Evolutionary conservation across 2,113 vertebrate species (phyloP), one percentile per base, ranked within the genome.

Genomic region (Mobula hypostoma): DNA sequence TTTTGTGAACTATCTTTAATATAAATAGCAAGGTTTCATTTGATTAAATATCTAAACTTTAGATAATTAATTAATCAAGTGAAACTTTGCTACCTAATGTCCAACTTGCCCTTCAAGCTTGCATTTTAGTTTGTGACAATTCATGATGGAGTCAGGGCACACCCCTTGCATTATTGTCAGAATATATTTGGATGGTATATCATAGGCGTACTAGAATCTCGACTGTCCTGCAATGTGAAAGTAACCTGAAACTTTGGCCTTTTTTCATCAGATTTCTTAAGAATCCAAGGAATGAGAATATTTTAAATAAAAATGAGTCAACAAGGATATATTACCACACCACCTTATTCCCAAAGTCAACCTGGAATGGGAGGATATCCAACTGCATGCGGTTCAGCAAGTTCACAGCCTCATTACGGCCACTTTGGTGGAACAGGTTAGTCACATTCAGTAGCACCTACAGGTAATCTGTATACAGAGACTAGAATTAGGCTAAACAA

Each of bases 311-410:
- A 95, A 94, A 99, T 99, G 99, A 99, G 98, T 97, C 98, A 99
- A 95, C 98, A 98, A 95, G 98, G 98, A 95, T 99, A 98, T 95
- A 98, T 99, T 94, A 97, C 98, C 94, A 95, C 98, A 94, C 98
- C 99, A 92, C 97, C 98, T 0, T 99, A 98, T 96, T 98, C 98
- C 87, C 98, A 99, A 80, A 96, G 98, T 77, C 98, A 98, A 95
- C 96, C 98, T n/a, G 98, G 97, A 95, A 97, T 98, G 95, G 98
- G 97, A 94, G 96, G 97, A 27, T 98, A 98, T 96, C 96, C 97
- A 94, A 94, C 96, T 94, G 97, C 97, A 27, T 98, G 97, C 90
- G 97, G 97, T 61, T 78, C 96, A 74, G 94, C 97, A 94, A 95
- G 94, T 94, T 94, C 97, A 70, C 96, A 98, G 40, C 96, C 97